phyloP scores from a whole-genome alignment of 2,888 invertebrate species.

The Nomada lathburiana region DNA sequence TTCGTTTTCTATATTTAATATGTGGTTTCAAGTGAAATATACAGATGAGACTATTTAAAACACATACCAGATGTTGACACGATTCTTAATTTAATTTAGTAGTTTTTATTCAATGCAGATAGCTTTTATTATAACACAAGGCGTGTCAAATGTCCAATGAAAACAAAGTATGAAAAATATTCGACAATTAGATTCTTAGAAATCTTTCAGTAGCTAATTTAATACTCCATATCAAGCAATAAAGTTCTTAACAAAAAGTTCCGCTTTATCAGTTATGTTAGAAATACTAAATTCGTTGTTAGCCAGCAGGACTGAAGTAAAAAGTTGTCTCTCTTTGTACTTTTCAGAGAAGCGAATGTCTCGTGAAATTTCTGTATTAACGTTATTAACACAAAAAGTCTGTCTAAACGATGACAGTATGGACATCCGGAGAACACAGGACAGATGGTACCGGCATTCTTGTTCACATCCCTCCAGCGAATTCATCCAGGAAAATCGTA shows the following conservation, averaged over 20 bases:
- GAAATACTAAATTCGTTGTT: neutral
- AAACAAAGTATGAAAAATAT: no score
- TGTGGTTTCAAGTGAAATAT: no score
- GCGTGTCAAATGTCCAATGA: no score
- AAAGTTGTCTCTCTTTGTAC: neutral
- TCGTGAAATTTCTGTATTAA: conserved; percentile 18
- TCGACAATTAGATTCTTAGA: no score
- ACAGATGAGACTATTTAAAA: no score
- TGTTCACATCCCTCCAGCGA: conserved; percentile 40
- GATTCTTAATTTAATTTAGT: no score
- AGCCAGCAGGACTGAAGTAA: no score
- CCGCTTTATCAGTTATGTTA: neutral
- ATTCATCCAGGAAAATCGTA: conserved; percentile 51
- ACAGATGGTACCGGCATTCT: conserved; percentile 46
- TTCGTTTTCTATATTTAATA: no score
- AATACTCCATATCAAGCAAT: neutral
- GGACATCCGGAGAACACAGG: conserved; percentile 34
- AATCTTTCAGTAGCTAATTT: no score
- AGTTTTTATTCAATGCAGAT: no score
- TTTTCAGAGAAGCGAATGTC: neutral
- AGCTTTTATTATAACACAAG: no score
- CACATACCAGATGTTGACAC: no score
- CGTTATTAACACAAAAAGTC: conserved; percentile 29
- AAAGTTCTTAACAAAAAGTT: neutral
- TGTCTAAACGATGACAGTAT: conserved; percentile 29